Conservation (phyloP, 1,140 invertebrate species). For the Acromyrmex charruanus region DNA sequence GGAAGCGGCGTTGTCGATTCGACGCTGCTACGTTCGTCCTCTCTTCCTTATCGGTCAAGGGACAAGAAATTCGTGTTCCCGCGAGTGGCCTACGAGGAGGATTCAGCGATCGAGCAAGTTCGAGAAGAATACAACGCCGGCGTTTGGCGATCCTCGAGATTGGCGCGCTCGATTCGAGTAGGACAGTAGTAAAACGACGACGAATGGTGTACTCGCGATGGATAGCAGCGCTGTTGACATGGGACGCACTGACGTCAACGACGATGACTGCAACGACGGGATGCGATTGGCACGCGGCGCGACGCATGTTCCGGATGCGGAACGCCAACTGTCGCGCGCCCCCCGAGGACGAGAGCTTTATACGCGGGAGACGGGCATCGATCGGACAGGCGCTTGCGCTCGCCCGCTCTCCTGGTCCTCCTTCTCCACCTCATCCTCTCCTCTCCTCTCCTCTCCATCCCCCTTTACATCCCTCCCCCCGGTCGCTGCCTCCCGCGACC, state of each 20-base stretch:
- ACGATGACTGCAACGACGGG: constrained; percentile 38
- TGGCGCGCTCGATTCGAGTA: not conserved
- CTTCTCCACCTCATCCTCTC: constrained; percentile 46
- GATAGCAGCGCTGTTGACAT: constrained; percentile 6
- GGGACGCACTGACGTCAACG: not conserved
- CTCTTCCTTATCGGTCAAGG: constrained; percentile 45
- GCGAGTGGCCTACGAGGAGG: not conserved
- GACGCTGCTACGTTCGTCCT: constrained; percentile 1
- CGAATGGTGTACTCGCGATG: not conserved
- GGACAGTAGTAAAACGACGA: not conserved
- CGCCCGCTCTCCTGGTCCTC: constrained; percentile 69
- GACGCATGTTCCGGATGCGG: constrained; percentile 80
- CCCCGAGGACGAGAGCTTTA: constrained; percentile 83
- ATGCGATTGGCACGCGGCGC: constrained; percentile 68
- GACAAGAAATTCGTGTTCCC: not conserved
- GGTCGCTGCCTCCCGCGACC: constrained; percentile 35
- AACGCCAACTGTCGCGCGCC: constrained; percentile 83
- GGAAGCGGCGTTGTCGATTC: constrained; percentile 6
- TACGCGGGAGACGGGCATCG: constrained; percentile 84
- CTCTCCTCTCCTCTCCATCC: not conserved
- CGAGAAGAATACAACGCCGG: not conserved
- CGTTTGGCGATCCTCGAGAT: not conserved
- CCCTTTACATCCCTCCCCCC: constrained; percentile 10
- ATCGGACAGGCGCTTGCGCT: constrained; percentile 85
- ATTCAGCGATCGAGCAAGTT: not conserved